phyloP scores from a whole-genome alignment of 2,888 invertebrate genomes.

The Dryadula phaetusa region DNA sequence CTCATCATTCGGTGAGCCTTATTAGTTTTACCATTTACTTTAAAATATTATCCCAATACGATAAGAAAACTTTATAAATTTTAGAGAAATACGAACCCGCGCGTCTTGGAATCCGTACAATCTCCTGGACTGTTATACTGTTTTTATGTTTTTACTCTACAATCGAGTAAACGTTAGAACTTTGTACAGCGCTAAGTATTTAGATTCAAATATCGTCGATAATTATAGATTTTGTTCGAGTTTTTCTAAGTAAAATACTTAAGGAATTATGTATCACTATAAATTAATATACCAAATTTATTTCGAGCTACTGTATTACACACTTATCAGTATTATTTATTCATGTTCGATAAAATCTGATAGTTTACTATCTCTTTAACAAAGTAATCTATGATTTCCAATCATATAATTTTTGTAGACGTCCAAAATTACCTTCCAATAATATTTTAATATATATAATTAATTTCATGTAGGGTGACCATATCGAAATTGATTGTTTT shows the following conservation, averaged over 20 bases:
- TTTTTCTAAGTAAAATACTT: neutral
- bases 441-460: conserved; percentile 19
- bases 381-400: conserved; percentile 33
- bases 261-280: neutral
- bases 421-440: conserved; percentile 9
- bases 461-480: neutral
- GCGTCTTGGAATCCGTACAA: too few relatives aligned
- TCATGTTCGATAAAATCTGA: conserved; percentile 37
- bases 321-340: conserved; percentile 30
- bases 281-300: neutral
- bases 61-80: too few relatives aligned
- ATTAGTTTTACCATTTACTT: too few relatives aligned
- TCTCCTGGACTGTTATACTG: too few relatives aligned
- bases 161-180: too few relatives aligned
- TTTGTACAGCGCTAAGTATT: too few relatives aligned
- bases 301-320: conserved; percentile 40
- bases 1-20: too few relatives aligned
- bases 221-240: too few relatives aligned
- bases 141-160: too few relatives aligned
- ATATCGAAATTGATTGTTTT: neutral
- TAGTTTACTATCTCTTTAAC: conserved; percentile 32
- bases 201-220: too few relatives aligned
- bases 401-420: conserved; percentile 22
- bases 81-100: too few relatives aligned
- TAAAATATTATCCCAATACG: too few relatives aligned